A percentile compares a stretch with the other conserved stretches of the same genome.
phyloP scores from a whole-genome alignment of 2,797 vertebrate genomes.

The Carduelis carduelis region DNA sequence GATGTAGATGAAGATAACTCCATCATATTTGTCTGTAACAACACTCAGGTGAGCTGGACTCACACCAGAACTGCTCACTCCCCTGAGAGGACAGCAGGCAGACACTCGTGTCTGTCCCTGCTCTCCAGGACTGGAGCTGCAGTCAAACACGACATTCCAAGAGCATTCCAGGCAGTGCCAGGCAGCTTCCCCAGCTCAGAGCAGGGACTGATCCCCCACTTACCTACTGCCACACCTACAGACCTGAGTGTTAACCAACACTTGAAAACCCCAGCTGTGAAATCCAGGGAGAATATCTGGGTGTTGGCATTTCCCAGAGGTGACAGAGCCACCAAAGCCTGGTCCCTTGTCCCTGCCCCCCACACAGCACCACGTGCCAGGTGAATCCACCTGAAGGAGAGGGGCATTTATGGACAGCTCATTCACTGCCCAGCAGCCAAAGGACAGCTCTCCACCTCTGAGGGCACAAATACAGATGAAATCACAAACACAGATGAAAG shows the following conservation, averaged over 20 bases:
- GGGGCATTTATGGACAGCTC: background rate
- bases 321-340: background rate
- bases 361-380: fast-evolving
- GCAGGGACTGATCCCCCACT: background rate
- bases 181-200: background rate
- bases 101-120: background rate
- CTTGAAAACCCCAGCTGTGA: fast-evolving
- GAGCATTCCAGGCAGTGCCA: fast-evolving
- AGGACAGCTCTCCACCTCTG: background rate
- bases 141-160: background rate
- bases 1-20: background rate
- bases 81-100: background rate
- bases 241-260: background rate
- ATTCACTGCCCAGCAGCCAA: background rate
- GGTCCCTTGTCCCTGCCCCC: background rate
- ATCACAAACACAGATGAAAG: background rate
- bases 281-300: background rate
- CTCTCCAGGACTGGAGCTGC: background rate
- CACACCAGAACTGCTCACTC: background rate
- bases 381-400: background rate
- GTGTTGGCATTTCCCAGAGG: background rate
- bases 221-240: background rate
- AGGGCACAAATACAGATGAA: background rate
- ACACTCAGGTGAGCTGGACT: background rate
- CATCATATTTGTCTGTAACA: background rate